phyloP scores from a whole-genome alignment of 2,888 invertebrate species.

The Octodonta nipae region DNA sequence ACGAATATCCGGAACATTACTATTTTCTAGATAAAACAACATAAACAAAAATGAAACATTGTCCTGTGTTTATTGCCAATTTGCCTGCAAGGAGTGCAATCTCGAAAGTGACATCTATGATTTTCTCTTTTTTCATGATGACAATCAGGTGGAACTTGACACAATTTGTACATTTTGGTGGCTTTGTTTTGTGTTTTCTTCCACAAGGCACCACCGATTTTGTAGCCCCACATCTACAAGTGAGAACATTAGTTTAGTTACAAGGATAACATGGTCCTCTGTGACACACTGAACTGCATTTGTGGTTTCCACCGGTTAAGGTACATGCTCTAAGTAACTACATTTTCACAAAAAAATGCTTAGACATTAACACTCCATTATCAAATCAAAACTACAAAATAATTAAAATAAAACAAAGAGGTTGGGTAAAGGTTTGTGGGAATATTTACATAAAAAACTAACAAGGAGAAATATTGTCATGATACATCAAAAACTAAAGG shows the following conservation, averaged over 20 bases:
- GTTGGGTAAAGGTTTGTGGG: no score
- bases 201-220: slow-evolving; percentile 76
- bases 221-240: slow-evolving; percentile 72
- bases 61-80: slow-evolving; percentile 62
- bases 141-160: slow-evolving; percentile 68
- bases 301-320: slow-evolving; percentile 76
- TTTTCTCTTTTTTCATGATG: slow-evolving; percentile 61
- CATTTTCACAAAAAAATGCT: no score
- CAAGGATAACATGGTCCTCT: slow-evolving; percentile 78
- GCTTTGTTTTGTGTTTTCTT: slow-evolving; percentile 57
- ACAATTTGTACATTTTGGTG: slow-evolving; percentile 77
- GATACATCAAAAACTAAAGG: no score
- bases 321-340: no score
- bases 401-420: no score
- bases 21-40: no score
- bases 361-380: no score
- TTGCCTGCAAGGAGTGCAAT: slow-evolving; percentile 71
- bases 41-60: no score
- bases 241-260: slow-evolving; percentile 51
- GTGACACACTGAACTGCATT: slow-evolving; percentile 69
- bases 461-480: no score
- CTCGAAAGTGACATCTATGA: slow-evolving; percentile 71
- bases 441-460: no score
- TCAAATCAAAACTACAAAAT: no score
- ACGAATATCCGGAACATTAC: no score